Evolutionary conservation across 2,888 invertebrate genomes (phyloP), one percentile per base, ranked within the genome.

Genomic region (Trichogramma dendrolimi): DNA sequence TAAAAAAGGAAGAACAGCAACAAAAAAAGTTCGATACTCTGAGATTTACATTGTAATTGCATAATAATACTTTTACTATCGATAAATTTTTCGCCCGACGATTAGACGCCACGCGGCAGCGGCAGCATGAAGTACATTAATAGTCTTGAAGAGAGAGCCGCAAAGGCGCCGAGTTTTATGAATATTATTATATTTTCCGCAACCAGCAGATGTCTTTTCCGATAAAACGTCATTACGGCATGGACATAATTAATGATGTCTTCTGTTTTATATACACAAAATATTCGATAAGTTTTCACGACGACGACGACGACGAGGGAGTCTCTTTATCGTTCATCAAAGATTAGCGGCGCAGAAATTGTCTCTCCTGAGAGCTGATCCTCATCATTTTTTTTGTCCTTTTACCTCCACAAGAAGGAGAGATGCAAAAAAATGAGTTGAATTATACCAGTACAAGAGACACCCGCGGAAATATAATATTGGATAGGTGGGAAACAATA

Each of bases 121-220:
- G 64, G 59, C 60, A 52, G 62, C 67, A 67, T 66, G 63, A 67
- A 65, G 27, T 27, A 27, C 27, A 27, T 27, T 27, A 27, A 27
- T 27, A 27, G 27, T 27, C 27, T 27, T 27, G 27, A 27, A 27
- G 27, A 27, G 27, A 27, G 65, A 61, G 67, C 68, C 11, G 48
- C 48, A 48, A 52, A 65, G 68, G 68, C 65, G 67, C 67, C 68
- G 61, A 71, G 68, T 77, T 66, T 78, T 78, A 76, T 76, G 77
- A 78, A 79, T 78, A 78, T 79, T 78, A 79, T 27, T 27, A 27
- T 27, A 27, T 79, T 79, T 78, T 76, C 77, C 73, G 72, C 72
- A 72, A 75, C 55, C 58, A 59, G 69, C 69, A 70, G 79, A 79
- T 78, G 78, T 78, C 76, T 76, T 77, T 75, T 67, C 71, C 78